Evolutionary conservation across 2,797 vertebrate species (phyloP), one percentile per base, ranked within the genome.

Genomic region (Sphenopsis melanotis): DNA sequence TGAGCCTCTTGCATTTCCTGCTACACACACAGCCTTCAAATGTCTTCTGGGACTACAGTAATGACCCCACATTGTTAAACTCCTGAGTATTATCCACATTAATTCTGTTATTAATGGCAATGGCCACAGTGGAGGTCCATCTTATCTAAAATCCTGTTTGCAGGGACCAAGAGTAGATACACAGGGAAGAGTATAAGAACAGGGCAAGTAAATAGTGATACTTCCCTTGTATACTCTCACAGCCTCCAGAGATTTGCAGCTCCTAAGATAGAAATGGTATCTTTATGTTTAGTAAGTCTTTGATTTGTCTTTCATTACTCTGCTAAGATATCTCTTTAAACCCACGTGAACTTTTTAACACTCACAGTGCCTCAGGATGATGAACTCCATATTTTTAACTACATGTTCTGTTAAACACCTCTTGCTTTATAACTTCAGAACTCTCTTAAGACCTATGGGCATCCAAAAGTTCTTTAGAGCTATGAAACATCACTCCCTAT

Each of bases 211-310:
- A 95, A 91, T 21, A 88, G 69, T 37, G 32, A 94, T 96, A 96
- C 94, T 93, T 96, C 96, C 96, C 96, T 96, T 8, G 12, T 50
- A 90, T 69, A 95, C 93, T 96, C 95, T 96, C 96, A 96, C 95
- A 96, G 95, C 94, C 94, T 95, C 95, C 95, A 96, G 93, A 94
- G 94, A 96, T 81, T 91, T 93, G 89, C 96, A 94, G 96, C 93
- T 95, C 95, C 96, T 96, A 96, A 95, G 94, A 96, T 53, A 96
- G 94, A 96, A 96, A 96, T 19, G 85, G 96, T 94, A 96, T 76
- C 95, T 94, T 93, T 86, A 88, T 95, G 95, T 96, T 96, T 95
- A 96, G 34, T 83, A 76, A 69, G 79, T 61, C 83, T 91, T 94
- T 50, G 46, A 69, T 64, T 88, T 90, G 68, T 93, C 72, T 83